Base-by-base conservation (phyloP, 2,888 invertebrate species). In the Torymus aiolomorphi region DNA sequence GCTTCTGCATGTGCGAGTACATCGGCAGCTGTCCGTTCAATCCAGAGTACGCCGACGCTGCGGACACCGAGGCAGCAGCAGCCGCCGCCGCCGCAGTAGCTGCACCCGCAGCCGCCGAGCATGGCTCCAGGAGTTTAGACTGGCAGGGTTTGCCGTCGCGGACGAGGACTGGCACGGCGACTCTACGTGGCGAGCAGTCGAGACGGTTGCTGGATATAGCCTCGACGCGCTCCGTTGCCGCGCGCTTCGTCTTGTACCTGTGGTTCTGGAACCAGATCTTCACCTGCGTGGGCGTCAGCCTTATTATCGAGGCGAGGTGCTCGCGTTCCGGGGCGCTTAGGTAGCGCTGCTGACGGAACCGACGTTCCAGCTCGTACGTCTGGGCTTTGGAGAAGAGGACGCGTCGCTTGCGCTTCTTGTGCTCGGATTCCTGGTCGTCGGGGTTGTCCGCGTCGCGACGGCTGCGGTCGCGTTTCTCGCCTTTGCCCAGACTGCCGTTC, bases 241-340 rank as follows among this genome's bases (percentile, higher is more conserved):
- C 97, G n/a, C 99, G 93, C 91, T 99, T 99, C 88, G 98, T 98
- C 93, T 99, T 99, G 92, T 99, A 99, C 88, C 93, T 92, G 90
- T 99, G 99, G 91, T 98, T 98, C 91, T 98, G 98, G 92, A 99
- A 99, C 99, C 99, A 99, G 87, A 99, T 99, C 91, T 98, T 98
- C 71, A 96, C 96, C 92, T 99, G 99, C 2, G 98, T 99, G 0
- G 99, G 99, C 2, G 99, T 98, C 79, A 99, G 92, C 77, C 97
- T 93, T 83, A 99, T 99, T 86, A 98, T 93, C 83, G 96, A 96
- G 2, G 99, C 99, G 83, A 99, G 92, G 89, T 98, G 98, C 89
- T 99, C 99, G 54, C 99, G 92, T 90, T 99, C 99, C 0, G 99
- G 99, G 0, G 99, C 99, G 2, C 98, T 98, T 16, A 99, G 92